These are phyloP conservation scores for Platypus cylindrus DNA, from an alignment of 2,888 invertebrate species.

Conservation along the genomic window DNA sequence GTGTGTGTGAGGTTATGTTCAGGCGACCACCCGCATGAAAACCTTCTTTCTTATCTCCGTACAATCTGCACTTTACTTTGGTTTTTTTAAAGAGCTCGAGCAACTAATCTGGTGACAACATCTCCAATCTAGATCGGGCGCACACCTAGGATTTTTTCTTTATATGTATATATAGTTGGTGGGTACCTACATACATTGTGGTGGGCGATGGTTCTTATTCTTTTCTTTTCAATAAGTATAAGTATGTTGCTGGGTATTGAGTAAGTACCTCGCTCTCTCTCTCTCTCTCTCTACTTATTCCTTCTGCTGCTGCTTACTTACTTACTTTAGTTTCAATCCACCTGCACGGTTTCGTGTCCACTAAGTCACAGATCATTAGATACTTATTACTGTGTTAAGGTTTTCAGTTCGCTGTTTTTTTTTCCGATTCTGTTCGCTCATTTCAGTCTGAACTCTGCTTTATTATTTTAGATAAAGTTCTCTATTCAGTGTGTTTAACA, in stretches of 20 bases:
- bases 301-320: no score
- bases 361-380: constrained; percentile 11
- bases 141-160: constrained; percentile 33
- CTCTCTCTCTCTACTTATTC: no score
- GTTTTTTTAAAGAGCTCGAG: constrained; percentile 24
- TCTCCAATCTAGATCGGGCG: constrained; percentile 37
- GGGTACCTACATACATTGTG: no score
- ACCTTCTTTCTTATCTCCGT: constrained; percentile 30
- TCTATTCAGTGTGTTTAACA: no score
- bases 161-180: no score
- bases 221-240: no score
- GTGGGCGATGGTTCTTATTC: constrained; percentile 23
- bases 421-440: no score
- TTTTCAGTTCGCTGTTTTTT: not conserved
- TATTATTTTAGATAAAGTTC: no score
- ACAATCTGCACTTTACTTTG: constrained; percentile 24
- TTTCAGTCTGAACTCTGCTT: no score
- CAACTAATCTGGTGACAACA: constrained; percentile 40
- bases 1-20: constrained; percentile 23
- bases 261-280: no score
- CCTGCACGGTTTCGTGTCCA: constrained; percentile 11
- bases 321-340: no score
- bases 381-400: constrained; percentile 8
- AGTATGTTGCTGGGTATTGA: no score
- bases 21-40: constrained; percentile 32